Base-by-base conservation (phyloP, 64 coral and sea anemone genomes). In the Cladopsammia gracilis region DNA sequence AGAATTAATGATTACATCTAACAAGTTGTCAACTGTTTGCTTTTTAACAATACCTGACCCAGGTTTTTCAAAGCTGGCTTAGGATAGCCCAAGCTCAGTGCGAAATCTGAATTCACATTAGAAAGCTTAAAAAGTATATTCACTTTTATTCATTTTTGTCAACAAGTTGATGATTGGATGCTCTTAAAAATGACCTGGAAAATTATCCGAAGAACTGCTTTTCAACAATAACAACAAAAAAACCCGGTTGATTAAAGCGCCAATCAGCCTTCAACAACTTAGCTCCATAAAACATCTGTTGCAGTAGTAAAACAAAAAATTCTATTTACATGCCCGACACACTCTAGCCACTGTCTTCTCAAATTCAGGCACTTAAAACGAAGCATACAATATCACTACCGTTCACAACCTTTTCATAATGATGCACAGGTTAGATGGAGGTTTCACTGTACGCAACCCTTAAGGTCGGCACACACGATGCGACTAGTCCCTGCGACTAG, bases 181-280 rank as follows among this genome's bases (percentile, higher is more conserved):
- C 70, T 72, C 64, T 68, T 20, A 68, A 68, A 68, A 68, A 68
- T 68, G 6, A 68, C 15, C 18, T 44, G 7, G 70, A 73, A 73
- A 73, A 73, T 73, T 73, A 73, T 73, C 70, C 25, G 25, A 45
- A 44, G 25, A 73, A 73, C 6, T 73, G 25, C 1, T 73, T 45
- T 73, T 46, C 6, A 73, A 73, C 70, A 73, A 43, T 9, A 71
- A 42, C 69, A 71, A 43, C 69, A 73, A 46, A 73, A 73, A 8
- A 73, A 1, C 25, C 0, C 25, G 8, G 25, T 13, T 73, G 34
- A 71, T 71, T 73, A 73, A 73, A 73, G 70, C 47, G 47, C 74
- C 19, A 77, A 77, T 77, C 74, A 52, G 73, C 73, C 73, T 76
- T 76, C 73, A 77, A 77, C 74, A 52, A 77, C 48, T 77, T 52